Base-by-base conservation (phyloP, 2,888 invertebrate species). In the Tachystola acroxantha region DNA sequence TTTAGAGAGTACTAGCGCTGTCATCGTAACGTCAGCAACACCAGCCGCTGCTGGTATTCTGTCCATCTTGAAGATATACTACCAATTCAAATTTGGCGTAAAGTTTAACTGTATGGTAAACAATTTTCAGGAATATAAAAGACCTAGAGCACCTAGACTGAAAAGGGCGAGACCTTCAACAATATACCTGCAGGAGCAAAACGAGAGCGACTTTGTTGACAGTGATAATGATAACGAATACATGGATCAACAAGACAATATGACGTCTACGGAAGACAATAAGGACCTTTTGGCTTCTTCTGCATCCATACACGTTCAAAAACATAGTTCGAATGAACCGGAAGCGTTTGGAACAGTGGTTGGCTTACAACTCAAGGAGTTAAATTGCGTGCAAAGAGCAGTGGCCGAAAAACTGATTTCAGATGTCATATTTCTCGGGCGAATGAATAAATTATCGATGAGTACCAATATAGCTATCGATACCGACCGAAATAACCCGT, bases 341-440 rank as follows among this genome's bases (percentile, higher is more conserved):
- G 48, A 50, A 24, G 40, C 57, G 1, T 63, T 50, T 20, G 65
- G 64, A 0, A 53, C 37, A 30, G 55, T 59, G 0, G 13, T 68
- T 9, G 61, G 57, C 0, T 39, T 52, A 0, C 66, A 66, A 35
- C 42, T 69, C 6, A 48, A 43, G 11, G 56, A 62, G 30, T 32
- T 68, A 14, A 43, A 46, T 7, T 42, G 48, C 0, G 37, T 47
- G 32, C 68, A 69, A 46, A 45, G 58, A 36, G 46, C 41, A 13
- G 48, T 62, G 14, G 67, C 68, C 0, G 62, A 69, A 37, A 69
- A 67, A 53, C 41, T 70, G n/a, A 68, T 70, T 7, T 65, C 65
- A 0, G 66, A 67, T 10, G 45, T 66, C 7, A 57, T 69, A 38
- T 66, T 57, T 37, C 46, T 51, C 32, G 67, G 45, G 7, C 54